phyloP scores from a whole-genome alignment of 2,113 vertebrate genomes.

The Muntiacus muntjak region DNA sequence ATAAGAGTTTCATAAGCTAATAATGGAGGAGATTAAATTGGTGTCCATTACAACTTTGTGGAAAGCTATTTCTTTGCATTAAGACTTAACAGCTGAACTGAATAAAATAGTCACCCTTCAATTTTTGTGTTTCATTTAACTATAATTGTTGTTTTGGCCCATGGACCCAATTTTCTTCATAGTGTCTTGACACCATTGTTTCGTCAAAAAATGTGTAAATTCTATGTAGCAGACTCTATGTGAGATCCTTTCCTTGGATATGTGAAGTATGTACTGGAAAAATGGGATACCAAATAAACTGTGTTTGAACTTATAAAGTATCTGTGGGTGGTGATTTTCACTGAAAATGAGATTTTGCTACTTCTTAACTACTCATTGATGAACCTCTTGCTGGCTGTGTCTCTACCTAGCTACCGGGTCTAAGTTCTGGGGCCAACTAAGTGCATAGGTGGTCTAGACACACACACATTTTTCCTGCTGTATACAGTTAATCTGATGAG shows the following conservation, averaged over 20 bases:
- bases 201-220: slow-evolving; percentile 47
- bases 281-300: not conserved
- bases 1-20: slow-evolving; percentile 78
- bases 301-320: slow-evolving; percentile 18
- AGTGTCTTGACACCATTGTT: not conserved
- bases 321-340: not conserved
- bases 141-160: slow-evolving; percentile 69
- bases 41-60: slow-evolving; percentile 78
- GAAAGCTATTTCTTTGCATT: slow-evolving; percentile 77
- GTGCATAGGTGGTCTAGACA: not conserved
- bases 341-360: not conserved
- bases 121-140: slow-evolving; percentile 64
- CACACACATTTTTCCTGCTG: not conserved
- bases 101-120: slow-evolving; percentile 73
- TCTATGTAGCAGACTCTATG: not conserved
- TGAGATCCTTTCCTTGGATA: not conserved
- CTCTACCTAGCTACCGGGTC: not conserved
- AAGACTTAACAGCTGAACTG: slow-evolving; percentile 79
- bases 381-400: not conserved
- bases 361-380: not conserved
- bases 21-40: slow-evolving; percentile 78
- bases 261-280: not conserved
- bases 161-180: slow-evolving; percentile 46
- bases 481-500: not conserved
- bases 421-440: not conserved